Percentiles rank a stretch among this genome's conserved stretches.
Evolutionary conservation across 2,797 vertebrate species (phyloP).

Genomic region (Novumbra hubbsi): DNA sequence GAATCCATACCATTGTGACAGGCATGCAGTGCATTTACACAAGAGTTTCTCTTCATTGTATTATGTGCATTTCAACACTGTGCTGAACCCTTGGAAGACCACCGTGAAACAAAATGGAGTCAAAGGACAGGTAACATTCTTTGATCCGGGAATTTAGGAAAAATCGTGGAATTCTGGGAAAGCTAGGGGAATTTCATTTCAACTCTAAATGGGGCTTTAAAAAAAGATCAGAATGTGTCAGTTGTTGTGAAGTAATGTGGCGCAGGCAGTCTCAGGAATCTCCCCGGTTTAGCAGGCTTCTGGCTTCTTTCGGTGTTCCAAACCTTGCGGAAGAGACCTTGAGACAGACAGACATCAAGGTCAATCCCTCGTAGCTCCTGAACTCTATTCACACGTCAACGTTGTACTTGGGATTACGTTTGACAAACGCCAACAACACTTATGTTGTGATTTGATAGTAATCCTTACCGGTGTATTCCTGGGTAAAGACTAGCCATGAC

Average conservation of each 20-base stretch:
- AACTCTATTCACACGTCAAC: not conserved
- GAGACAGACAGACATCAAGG: not conserved
- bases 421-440: not conserved
- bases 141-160: not conserved
- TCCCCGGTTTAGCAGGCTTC: not conserved
- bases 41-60: not conserved
- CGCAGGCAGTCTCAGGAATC: constrained; percentile 6
- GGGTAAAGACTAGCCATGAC: constrained; percentile 29
- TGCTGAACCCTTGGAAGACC: not conserved
- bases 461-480: constrained; percentile 61
- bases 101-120: not conserved
- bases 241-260: constrained; percentile 12
- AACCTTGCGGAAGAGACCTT: not conserved
- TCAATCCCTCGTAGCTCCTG: not conserved
- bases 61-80: constrained; percentile 22
- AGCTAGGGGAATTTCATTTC: not conserved
- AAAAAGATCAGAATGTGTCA: constrained; percentile 30
- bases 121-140: not conserved
- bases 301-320: not conserved
- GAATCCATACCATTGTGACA: not conserved
- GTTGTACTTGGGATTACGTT: not conserved
- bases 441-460: not conserved
- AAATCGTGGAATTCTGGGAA: not conserved
- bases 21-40: not conserved
- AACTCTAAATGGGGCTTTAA: constrained; percentile 4